Conservation (phyloP, 2,888 invertebrate genomes). For the Drosophila ustulata region DNA sequence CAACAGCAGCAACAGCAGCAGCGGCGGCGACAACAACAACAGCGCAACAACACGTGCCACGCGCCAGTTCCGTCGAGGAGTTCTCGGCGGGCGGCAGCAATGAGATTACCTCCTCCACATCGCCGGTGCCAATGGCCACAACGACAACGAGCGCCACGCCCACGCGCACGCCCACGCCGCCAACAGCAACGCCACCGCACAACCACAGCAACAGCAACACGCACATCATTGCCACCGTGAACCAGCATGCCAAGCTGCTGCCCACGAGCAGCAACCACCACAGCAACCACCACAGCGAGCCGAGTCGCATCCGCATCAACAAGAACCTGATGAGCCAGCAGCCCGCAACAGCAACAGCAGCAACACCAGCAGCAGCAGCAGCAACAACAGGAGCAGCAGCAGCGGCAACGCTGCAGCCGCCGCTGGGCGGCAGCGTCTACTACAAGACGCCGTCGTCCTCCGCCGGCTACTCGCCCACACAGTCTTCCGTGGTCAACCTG, state of each 20-base stretch:
- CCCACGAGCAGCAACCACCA: slow-evolving; percentile 65
- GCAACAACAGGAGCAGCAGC: slow-evolving; percentile 53
- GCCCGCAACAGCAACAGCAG: slow-evolving; percentile 50
- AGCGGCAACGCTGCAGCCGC: slow-evolving; percentile 29
- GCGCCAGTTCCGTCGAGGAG: slow-evolving; percentile 84
- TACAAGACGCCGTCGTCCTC: slow-evolving; percentile 61
- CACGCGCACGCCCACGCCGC: slow-evolving; percentile 30
- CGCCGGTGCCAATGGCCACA: slow-evolving; percentile 85
- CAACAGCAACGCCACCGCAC: slow-evolving; percentile 42
- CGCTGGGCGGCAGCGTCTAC: slow-evolving; percentile 53
- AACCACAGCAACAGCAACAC: slow-evolving; percentile 41
- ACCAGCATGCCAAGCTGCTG: slow-evolving; percentile 83
- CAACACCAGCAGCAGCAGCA: slow-evolving; percentile 66
- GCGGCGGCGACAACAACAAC: slow-evolving; percentile 48
- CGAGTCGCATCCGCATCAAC: slow-evolving; percentile 84
- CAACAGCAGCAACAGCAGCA: slow-evolving; percentile 32
- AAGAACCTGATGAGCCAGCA: slow-evolving; percentile 82
- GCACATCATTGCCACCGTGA: slow-evolving; percentile 83
- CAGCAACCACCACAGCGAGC: slow-evolving; percentile 66
- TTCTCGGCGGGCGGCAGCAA: slow-evolving; percentile 87
- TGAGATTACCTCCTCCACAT: slow-evolving; percentile 89
- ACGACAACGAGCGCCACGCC: slow-evolving; percentile 38
- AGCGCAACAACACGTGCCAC: slow-evolving; percentile 53
- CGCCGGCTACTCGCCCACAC: slow-evolving; percentile 76
- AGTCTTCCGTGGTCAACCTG: slow-evolving; percentile 78